Base-by-base conservation (phyloP, 2,113 vertebrate species). In the Gallinago paraguaiae region DNA sequence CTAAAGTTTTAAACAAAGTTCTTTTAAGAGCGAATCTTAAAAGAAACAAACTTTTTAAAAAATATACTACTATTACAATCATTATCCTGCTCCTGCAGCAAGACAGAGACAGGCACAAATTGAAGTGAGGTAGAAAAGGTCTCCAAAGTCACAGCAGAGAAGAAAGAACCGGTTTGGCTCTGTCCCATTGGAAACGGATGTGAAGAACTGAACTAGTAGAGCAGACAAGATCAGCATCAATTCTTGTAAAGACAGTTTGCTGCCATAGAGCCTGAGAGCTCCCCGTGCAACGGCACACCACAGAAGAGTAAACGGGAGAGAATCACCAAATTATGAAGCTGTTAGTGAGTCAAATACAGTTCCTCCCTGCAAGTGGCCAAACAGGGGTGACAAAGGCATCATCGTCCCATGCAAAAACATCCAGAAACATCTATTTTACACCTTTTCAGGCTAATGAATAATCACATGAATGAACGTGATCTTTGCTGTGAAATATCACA, bases 301-400 rank as follows among this genome's bases (percentile, higher is more conserved):
- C 46, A 60, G 43, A 48, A 88, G 35, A 74, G 14, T 11, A 67
- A 33, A 27, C 22, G 14, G 37, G 13, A 30, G 39, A 63, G 61
- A 88, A 54, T 25, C 33, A 78, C 8, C 27, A 23, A 43, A 53
- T 75, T 31, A 46, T 13, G 17, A 80, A 76, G 28, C 4, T 80
- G n/a, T 31, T 86, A 56, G 17, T 4, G 5, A 79, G 20, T 35
- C 0, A 0, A 28, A 67, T 12, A 46, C 4, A 83, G 53, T 45
- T 69, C 15, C 33, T 45, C 7, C 22, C 50, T 35, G 23, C n/a
- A 79, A 59, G 14, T 13, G 14, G 25, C n/a, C 28, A 71, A 43
- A 65, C 0, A 19, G 16, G 3, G 10, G 3, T 50, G 23, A 76
- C 53, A 74, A 16, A 37, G 20, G 19, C 9, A 61, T 22, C 13